phyloP scores from a whole-genome alignment of 2,888 invertebrate species.

The Hydropsyche betteni region DNA sequence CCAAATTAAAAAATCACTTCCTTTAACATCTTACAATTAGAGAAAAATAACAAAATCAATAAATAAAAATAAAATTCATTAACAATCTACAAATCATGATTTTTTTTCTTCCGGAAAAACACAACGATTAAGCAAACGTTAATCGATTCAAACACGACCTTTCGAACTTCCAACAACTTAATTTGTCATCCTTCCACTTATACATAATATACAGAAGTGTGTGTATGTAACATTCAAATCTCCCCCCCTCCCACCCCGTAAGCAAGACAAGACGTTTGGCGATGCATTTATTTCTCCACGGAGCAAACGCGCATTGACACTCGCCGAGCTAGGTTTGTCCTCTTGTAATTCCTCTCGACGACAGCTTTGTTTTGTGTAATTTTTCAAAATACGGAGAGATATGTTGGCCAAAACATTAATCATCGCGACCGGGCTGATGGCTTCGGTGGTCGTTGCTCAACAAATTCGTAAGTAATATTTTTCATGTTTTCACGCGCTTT shows the following conservation, averaged over 20 bases:
- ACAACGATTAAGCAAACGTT: no score
- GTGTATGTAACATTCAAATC: neutral
- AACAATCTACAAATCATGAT: no score
- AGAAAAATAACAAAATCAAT: no score
- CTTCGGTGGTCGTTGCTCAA: constrained; percentile 10
- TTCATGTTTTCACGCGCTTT: neutral
- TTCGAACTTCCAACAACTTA: no score
- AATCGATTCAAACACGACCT: no score
- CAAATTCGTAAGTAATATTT: constrained; percentile 4
- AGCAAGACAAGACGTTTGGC: neutral
- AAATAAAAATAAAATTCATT: no score
- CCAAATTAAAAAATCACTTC: no score
- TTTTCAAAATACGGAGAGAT: neutral
- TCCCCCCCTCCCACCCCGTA: neutral
- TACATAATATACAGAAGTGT: neutral
- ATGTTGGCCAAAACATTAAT: constrained; percentile 7
- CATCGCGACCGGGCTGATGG: constrained; percentile 9
- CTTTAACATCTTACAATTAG: no score
- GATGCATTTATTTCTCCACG: constrained; percentile 17
- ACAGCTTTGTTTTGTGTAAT: neutral
- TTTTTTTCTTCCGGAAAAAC: no score
- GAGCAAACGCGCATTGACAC: constrained; percentile 24
- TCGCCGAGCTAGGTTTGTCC: constrained; percentile 12
- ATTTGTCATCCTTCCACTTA: no score
- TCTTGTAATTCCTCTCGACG: neutral